phyloP scores from a whole-genome alignment of 2,888 invertebrate species.

The Hedya salicella region DNA sequence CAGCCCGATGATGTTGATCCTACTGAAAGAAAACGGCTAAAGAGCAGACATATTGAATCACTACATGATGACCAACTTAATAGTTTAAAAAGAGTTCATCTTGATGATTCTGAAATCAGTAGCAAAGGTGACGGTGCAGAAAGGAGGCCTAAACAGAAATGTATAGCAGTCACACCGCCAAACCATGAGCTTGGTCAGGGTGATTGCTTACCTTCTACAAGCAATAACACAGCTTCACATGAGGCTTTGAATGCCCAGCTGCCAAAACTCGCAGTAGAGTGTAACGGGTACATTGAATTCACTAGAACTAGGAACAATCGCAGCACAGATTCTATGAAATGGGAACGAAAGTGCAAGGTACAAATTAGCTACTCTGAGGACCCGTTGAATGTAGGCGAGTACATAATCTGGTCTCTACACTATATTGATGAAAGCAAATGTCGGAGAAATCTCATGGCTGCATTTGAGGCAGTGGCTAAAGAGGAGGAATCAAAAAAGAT shows the following conservation, averaged over 20 bases:
- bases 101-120: conserved; percentile 57
- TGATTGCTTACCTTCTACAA: conserved; percentile 78
- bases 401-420: conserved; percentile 85
- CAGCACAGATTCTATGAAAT: conserved; percentile 78
- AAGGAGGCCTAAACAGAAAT: conserved; percentile 61
- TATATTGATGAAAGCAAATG: conserved; percentile 87
- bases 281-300: conserved; percentile 78
- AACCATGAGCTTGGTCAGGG: conserved; percentile 77
- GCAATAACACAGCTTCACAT: conserved; percentile 70
- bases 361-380: conserved; percentile 86
- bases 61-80: conserved; percentile 48
- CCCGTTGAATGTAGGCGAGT: conserved; percentile 80
- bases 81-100: conserved; percentile 56
- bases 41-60: conserved; percentile 49
- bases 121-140: conserved; percentile 69
- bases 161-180: conserved; percentile 70
- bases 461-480: conserved; percentile 74
- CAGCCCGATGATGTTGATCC: conserved; percentile 57
- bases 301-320: conserved; percentile 69
- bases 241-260: conserved; percentile 72
- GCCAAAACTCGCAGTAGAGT: conserved; percentile 76
- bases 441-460: conserved; percentile 83
- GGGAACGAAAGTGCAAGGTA: conserved; percentile 86
- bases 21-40: conserved; percentile 57
- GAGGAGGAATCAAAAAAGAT: conserved; percentile 57